Base-by-base conservation (phyloP, 1,140 invertebrate species). In the Lepidurus arcticus region DNA sequence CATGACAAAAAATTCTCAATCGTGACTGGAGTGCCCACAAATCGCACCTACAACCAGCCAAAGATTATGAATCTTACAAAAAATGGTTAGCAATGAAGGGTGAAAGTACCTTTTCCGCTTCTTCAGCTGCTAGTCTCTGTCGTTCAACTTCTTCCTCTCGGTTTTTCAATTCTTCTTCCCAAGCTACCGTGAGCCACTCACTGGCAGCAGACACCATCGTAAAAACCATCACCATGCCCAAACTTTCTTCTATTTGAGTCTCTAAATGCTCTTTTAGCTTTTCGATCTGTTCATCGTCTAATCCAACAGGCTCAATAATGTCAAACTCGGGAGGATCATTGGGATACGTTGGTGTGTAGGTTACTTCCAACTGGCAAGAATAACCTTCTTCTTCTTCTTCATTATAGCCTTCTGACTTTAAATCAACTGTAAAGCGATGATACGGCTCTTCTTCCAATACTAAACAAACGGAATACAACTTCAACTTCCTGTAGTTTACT, bases 171-270 rank as follows among this genome's bases (percentile, higher is more conserved):
- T 90, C 88, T 74, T 89, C 88, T 84, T 97, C 95, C 89, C 91
- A 93, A 81, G 91, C 90, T 34, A 89, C 88, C 86, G 95, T 94
- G 0, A 97, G 85, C 94, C 94, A 96, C 85, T 99, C 97, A 85
- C 96, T 92, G 7, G 94, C 91, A 76, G 92, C 90, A 73, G 95
- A 96, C 4, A 98, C 95, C 82, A 99, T 85, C 42, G 95, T 98
- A 84, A 98, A 99, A 42, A 98, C 90, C 95, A 98, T 98, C 13
- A 95, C 96, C 91, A 96, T 98, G 4, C 97, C 97, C 79, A 98
- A 82, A 87, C 97, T 98, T 84, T 96, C 94, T 80, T 92, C 86
- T 78, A 90, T 92, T 91, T 93, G 83, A n/a, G 91, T 86, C 9
- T 86, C 82, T 80, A 95, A 86, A 85, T 91, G 89, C 81, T 90